Evolutionary conservation across 64 coral and sea anemone genomes (phyloP).

Genomic region (Pachyseris speciosa): DNA sequence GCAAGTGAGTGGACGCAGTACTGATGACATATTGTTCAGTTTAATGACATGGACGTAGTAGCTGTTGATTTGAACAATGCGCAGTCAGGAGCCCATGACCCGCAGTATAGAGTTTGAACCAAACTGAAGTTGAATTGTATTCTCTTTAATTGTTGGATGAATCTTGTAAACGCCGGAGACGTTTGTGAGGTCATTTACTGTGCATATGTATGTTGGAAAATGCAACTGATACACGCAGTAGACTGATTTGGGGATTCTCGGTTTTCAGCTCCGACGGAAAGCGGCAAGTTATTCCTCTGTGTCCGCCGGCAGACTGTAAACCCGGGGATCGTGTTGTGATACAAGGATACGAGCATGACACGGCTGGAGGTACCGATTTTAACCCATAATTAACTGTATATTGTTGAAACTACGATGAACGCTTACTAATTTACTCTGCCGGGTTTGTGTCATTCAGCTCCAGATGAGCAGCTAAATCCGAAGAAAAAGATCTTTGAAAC

Average conservation of each 20-base stretch:
- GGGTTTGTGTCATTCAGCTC: constrained; percentile 53
- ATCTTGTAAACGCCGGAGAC: too few relatives aligned
- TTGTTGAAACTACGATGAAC: neutral
- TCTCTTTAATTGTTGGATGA: too few relatives aligned
- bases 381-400: neutral
- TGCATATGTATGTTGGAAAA: too few relatives aligned
- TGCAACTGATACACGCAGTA: neutral
- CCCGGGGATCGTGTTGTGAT: constrained; percentile 89
- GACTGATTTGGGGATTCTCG: neutral
- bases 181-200: too few relatives aligned
- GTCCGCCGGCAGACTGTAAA: constrained; percentile 78
- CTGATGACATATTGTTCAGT: too few relatives aligned
- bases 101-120: too few relatives aligned
- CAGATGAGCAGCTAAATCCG: constrained; percentile 90
- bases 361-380: constrained; percentile 67
- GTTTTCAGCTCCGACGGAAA: constrained; percentile 72
- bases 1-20: too few relatives aligned
- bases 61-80: too few relatives aligned
- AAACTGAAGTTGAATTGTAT: too few relatives aligned
- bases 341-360: constrained; percentile 88
- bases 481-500: constrained; percentile 97
- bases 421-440: neutral
- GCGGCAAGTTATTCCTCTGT: constrained; percentile 74
- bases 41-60: too few relatives aligned
- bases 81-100: too few relatives aligned